Evolutionary conservation across 2,113 vertebrate genomes (phyloP).

Genomic region (Amphiprion ocellaris): DNA sequence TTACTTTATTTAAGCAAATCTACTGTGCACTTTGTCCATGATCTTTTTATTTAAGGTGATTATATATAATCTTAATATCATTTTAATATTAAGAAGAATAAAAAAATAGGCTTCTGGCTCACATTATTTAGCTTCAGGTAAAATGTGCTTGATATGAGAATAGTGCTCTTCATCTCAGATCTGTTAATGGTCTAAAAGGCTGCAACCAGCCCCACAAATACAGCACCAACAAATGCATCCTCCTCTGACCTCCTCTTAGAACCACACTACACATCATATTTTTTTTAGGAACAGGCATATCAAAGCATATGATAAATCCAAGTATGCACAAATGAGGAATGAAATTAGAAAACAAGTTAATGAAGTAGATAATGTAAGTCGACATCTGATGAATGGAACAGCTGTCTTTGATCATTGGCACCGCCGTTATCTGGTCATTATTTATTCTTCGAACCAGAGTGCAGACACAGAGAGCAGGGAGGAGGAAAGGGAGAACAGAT

Average conservation of each 20-base stretch:
- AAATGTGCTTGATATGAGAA: constrained; percentile 7
- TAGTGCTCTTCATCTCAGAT: constrained; percentile 29
- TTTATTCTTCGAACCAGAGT: constrained; percentile 81
- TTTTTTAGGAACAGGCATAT: constrained; percentile 54
- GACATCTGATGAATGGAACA: constrained; percentile 81
- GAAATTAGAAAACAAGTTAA: constrained; percentile 83
- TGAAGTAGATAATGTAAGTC: constrained; percentile 81
- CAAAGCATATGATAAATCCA: constrained; percentile 67
- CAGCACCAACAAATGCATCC: constrained; percentile 27
- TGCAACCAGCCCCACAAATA: constrained; percentile 18
- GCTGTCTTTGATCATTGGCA: constrained; percentile 83
- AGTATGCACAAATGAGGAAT: constrained; percentile 75
- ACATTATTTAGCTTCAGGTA: not conserved
- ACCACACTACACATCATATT: constrained; percentile 30
- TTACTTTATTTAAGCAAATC: constrained; percentile 10
- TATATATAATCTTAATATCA: not conserved
- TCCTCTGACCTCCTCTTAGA: constrained; percentile 47
- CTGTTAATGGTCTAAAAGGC: constrained; percentile 30
- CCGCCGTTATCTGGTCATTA: constrained; percentile 82
- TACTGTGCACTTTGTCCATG: not conserved
- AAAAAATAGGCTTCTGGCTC: too few species aligned
- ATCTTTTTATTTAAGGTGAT: constrained; percentile 2
- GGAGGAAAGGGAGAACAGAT: constrained; percentile 91
- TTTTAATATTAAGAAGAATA: too few species aligned
- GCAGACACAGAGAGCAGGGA: constrained; percentile 73